A percentile compares a stretch with the other conserved stretches of the same genome.
Conservation (phyloP, 1,140 invertebrate species). For the Drosophila nikananu region DNA sequence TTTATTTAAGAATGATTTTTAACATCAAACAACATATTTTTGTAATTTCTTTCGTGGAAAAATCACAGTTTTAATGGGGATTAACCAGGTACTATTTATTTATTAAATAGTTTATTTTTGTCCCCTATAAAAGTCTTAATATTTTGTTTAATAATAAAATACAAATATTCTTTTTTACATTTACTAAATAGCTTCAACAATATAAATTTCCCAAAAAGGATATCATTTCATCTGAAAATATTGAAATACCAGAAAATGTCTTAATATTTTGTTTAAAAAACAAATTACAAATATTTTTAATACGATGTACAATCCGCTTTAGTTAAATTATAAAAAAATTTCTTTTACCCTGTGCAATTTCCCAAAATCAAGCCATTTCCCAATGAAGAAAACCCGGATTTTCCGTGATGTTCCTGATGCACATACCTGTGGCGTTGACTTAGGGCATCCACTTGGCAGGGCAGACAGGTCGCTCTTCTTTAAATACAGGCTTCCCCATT, state of each 20-base stretch:
- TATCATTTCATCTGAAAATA: not conserved
- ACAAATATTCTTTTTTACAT: too few relatives aligned
- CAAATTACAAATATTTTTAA: not conserved
- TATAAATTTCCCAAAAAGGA: too few relatives aligned
- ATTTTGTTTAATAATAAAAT: too few relatives aligned
- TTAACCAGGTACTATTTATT: too few relatives aligned
- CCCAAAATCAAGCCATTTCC: not conserved
- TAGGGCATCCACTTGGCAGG: slow-evolving; percentile 42
- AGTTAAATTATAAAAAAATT: too few relatives aligned
- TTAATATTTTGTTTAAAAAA: not conserved
- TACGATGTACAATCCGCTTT: not conserved
- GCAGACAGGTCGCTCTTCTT: slow-evolving; percentile 34
- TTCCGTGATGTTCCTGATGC: slow-evolving; percentile 13
- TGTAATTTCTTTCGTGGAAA: too few relatives aligned
- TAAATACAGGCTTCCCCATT: slow-evolving; percentile 28
- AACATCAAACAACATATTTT: too few relatives aligned
- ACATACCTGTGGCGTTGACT: slow-evolving; percentile 49
- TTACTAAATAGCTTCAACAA: too few relatives aligned
- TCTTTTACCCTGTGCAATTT: not conserved
- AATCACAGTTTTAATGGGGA: too few relatives aligned
- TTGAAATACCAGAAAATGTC: not conserved
- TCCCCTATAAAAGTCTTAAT: too few relatives aligned
- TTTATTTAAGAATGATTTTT: too few relatives aligned
- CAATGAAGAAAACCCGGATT: not conserved
- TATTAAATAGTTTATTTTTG: too few relatives aligned